Conservation (phyloP, 2,888 invertebrate species). For the Amitus sp. region DNA sequence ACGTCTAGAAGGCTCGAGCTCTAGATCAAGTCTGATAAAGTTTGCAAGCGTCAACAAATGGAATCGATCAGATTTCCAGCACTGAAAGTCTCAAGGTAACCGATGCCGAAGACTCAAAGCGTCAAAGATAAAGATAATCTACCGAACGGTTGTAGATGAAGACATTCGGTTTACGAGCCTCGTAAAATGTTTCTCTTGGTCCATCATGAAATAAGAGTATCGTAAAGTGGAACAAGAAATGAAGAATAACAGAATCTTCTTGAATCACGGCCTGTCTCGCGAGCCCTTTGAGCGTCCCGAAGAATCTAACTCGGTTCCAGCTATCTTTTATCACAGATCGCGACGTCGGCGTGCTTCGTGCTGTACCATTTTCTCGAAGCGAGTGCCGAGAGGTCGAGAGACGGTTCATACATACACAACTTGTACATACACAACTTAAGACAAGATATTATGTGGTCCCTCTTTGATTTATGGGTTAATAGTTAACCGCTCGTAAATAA, state of each 20-base stretch:
- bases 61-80: too few species aligned
- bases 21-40: too few species aligned
- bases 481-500: conserved; percentile 66
- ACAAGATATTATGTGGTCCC: conserved; percentile 52
- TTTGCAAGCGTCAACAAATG: too few species aligned
- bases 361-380: conserved; percentile 36
- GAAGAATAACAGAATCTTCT: conserved; percentile 31
- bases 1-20: too few species aligned
- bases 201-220: too few species aligned
- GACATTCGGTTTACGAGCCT: too few species aligned
- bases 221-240: conserved; percentile 36
- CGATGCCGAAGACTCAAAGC: too few species aligned
- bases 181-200: too few species aligned
- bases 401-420: conserved; percentile 46
- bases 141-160: too few species aligned
- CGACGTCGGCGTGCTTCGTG: conserved; percentile 30
- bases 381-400: conserved; percentile 35
- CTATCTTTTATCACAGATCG: conserved; percentile 40
- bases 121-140: too few species aligned
- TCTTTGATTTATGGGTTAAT: conserved; percentile 64
- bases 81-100: too few species aligned
- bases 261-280: conserved; percentile 35
- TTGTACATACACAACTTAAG: conserved; percentile 45
- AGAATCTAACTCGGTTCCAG: conserved; percentile 27
- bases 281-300: conserved; percentile 27